Base-by-base conservation (phyloP, 2,888 invertebrate species). In the Phasia obesa region DNA sequence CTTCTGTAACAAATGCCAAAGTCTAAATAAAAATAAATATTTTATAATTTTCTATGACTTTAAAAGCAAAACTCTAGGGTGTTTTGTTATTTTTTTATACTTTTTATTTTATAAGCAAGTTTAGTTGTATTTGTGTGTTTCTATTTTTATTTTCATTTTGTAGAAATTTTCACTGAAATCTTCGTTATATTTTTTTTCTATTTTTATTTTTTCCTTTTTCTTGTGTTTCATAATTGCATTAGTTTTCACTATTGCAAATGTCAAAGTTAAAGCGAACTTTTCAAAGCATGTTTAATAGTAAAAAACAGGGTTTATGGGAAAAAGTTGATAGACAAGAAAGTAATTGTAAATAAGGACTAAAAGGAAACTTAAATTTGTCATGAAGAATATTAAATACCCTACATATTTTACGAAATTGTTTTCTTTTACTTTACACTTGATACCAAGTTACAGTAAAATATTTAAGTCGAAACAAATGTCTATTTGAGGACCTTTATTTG, bases 171-270 rank as follows among this genome's bases (percentile, higher is more conserved):
- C 17, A 11, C 42, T 55, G 13, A 55, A 57, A 55, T 11, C 17
- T 23, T 44, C 42, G 23, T 53, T 27, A 57, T 51, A n/a, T 19
- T 27, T 9, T 25, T 27, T 44, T 44, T 23, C 17, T 42, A 21
- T 7, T 27, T 62, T 69, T 35, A n/a, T n/a, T n/a, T n/a, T n/a
- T n/a, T n/a, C n/a, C n/a, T 35, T 35, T 11, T 55, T 69, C 42
- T 55, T 55, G n/a, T 25, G 23, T 13, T 57, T 27, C 9, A 59
- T 59, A 67, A 67, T 67, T 67, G 59, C 67, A 76, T 76, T 65
- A 59, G 65, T 67, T 67, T 67, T 67, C 27, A 65, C 35, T 57
- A 35, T 59, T 75, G 42, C 9, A 57, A 57, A 65, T 65, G 65
- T 65, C 57, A 65, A 75, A 57, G 23, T n/a, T 53, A 49, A 35